Evolutionary conservation across 2,113 vertebrate genomes (phyloP), one percentile per base, ranked within the genome.

Genomic region (Syrrhaptes paradoxus): DNA sequence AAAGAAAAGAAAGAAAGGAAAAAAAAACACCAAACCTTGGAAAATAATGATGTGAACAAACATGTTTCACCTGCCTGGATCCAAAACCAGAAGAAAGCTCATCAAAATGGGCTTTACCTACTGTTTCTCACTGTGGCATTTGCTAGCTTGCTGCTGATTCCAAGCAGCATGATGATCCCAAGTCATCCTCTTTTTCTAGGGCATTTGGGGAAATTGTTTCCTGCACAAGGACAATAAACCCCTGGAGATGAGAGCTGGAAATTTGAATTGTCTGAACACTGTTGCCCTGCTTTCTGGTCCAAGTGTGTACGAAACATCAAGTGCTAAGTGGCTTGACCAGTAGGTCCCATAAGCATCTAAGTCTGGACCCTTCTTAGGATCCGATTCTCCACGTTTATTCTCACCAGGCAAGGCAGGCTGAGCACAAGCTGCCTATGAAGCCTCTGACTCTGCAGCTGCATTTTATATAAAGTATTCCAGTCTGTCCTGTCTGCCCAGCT

Each of bases 331-430:
- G 9, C 7, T 52, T 62, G 7, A 66, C 43, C 38, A 59, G 29
- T 16, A 84, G 71, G 28, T 68, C 13, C 29, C 45, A 72, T 45
- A 58, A 72, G 3, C 9, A 10, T 24, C 32, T n/a, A 10, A 32
- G 7, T 16, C 61, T 62, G 24, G 3, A 10, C 6, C 28, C 21
- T 51, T 24, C 61, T 14, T 36, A 14, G 48, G 15, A 65, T 5
- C 3, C 51, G 43, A 2, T 1, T 31, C 11, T 9, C 4, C 1
- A 1, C 6, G 6, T 7, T 38, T 68, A 32, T 74, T 49, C 43
- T 55, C 20, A 26, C 11, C 20, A 19, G 24, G 6, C 29, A 74
- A 80, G 12, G 55, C 10, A 80, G 29, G 28, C 29, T 62, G 58
- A 83, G n/a, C 32, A 68, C n/a, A 14, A 45, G 18, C 11, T 61